Conservation (phyloP, 2,113 vertebrate species). For the Passerina amoena region DNA sequence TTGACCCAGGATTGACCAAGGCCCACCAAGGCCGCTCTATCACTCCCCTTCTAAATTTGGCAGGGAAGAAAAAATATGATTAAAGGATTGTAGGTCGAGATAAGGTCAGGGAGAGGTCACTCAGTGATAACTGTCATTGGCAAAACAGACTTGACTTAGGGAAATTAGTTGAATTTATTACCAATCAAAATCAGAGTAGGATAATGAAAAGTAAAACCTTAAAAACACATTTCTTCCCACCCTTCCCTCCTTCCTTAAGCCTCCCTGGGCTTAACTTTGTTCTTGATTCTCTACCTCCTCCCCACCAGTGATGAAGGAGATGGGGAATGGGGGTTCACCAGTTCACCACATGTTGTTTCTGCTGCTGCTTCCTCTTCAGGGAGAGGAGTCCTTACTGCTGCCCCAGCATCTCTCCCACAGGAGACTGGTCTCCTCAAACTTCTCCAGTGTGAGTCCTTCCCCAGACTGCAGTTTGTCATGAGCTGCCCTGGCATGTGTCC, state of each 20-base stretch:
- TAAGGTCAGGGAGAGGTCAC: neutral
- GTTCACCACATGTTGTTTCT: neutral
- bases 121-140: neutral
- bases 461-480: neutral
- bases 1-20: neutral
- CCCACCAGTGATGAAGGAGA: neutral
- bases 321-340: neutral
- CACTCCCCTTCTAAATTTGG: neutral
- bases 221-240: neutral
- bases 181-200: neutral
- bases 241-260: neutral
- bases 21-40: neutral
- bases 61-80: neutral
- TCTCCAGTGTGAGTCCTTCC: neutral
- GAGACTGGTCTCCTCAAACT: neutral
- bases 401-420: neutral
- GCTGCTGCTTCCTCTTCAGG: neutral
- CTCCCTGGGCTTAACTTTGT: neutral
- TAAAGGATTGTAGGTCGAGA: neutral
- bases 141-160: neutral
- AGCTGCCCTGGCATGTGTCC: neutral
- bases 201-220: neutral
- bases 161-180: neutral
- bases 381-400: neutral
- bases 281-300: neutral